Conservation (phyloP, 2,797 vertebrate species). For the Lepilemur septentrionalis region DNA sequence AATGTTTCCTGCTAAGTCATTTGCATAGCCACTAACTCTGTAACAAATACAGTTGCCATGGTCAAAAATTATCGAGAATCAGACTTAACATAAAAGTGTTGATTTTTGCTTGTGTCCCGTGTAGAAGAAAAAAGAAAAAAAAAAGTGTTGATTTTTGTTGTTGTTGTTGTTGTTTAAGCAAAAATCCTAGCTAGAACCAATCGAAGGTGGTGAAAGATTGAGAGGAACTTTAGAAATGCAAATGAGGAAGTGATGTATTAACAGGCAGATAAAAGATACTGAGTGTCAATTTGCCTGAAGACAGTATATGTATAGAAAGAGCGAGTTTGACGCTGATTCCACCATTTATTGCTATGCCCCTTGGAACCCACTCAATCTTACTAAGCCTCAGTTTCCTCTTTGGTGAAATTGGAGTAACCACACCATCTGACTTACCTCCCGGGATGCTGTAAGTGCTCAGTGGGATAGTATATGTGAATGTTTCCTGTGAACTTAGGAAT, state of each 20-base stretch:
- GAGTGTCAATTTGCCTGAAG: background rate
- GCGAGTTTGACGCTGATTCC: background rate
- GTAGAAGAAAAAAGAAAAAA: too few species aligned
- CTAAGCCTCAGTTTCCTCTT: background rate
- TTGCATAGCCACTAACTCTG: background rate
- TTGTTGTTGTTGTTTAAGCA: background rate
- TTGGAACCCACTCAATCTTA: background rate
- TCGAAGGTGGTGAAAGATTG: background rate
- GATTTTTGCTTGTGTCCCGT: too few species aligned
- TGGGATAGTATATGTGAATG: background rate
- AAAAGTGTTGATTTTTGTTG: too few species aligned
- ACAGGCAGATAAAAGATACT: background rate
- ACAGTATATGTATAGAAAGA: background rate
- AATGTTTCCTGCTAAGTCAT: background rate
- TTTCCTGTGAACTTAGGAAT: background rate
- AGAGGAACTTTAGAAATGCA: conserved; percentile 10
- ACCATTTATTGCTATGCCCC: background rate
- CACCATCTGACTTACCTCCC: background rate
- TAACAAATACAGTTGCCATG: background rate
- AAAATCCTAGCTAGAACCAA: background rate
- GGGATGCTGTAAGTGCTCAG: background rate
- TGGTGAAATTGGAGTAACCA: background rate
- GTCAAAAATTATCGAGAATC: background rate
- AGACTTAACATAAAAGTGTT: background rate
- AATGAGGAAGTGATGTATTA: background rate